These are phyloP conservation scores for Pantherophis alleghaniensis DNA, from an alignment of 2,797 vertebrate genomes.

Conservation along the genomic window DNA sequence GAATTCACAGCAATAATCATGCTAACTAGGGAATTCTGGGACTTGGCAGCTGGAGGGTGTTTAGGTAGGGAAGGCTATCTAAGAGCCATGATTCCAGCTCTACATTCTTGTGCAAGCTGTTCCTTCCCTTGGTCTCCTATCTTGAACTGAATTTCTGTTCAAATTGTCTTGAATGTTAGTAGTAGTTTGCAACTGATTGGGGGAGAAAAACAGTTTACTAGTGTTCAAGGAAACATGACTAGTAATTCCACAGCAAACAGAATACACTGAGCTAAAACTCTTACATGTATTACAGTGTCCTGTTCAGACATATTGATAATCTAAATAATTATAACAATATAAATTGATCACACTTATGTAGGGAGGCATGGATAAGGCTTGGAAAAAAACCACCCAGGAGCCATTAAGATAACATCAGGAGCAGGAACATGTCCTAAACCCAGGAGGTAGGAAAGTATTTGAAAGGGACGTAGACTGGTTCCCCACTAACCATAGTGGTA, in stretches of 20 bases:
- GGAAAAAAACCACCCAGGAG: neutral
- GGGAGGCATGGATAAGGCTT: neutral
- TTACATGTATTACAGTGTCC: neutral
- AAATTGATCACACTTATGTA: neutral
- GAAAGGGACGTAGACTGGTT: neutral
- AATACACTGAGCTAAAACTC: neutral
- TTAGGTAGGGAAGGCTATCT: neutral
- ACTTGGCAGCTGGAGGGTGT: neutral
- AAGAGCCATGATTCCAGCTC: neutral
- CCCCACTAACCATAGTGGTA: neutral
- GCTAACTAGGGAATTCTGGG: neutral
- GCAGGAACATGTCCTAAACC: neutral
- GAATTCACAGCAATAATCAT: neutral
- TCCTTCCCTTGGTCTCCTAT: neutral
- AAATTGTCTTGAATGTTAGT: neutral
- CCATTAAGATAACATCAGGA: neutral
- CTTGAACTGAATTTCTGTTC: neutral
- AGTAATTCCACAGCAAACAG: neutral
- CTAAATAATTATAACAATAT: neutral
- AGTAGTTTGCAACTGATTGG: neutral
- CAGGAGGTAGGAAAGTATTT: neutral
- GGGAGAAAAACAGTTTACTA: neutral
- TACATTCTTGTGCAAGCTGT: neutral
- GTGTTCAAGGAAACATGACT: neutral
- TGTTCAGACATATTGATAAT: neutral